Conservation (phyloP, 2,797 vertebrate species). For the Adelosebastes latens region DNA sequence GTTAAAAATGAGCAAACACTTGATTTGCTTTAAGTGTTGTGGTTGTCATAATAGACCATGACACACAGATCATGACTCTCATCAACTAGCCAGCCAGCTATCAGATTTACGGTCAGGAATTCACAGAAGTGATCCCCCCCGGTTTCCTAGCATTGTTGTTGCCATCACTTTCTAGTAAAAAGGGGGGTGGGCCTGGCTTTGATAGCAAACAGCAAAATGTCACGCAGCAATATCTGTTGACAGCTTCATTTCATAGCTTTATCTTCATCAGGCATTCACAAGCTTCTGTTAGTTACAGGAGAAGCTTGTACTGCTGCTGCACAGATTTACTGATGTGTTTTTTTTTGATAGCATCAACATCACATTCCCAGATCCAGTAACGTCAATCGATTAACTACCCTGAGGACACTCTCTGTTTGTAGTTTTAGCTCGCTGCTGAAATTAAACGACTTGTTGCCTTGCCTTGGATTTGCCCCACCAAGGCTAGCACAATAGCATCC, state of each 20-base stretch:
- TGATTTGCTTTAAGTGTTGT: not conserved
- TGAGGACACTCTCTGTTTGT: not conserved
- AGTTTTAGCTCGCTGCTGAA: not conserved
- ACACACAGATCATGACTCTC: not conserved
- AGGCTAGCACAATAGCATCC: not conserved
- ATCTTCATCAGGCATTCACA: not conserved
- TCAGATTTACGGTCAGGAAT: slow-evolving; percentile 61
- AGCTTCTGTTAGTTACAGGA: not conserved
- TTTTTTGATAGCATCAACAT: not conserved
- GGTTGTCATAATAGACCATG: not conserved
- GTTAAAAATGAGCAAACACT: not conserved
- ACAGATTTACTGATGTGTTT: not conserved
- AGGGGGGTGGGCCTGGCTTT: slow-evolving; percentile 39
- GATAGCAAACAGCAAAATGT: slow-evolving; percentile 25
- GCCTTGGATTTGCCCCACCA: not conserved
- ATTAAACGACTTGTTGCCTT: not conserved
- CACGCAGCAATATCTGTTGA: not conserved
- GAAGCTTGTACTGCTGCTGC: not conserved
- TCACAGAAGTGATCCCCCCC: slow-evolving; percentile 62
- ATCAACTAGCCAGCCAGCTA: slow-evolving; percentile 4
- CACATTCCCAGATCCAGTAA: not conserved
- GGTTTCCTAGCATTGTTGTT: slow-evolving; percentile 73
- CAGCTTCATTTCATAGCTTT: not conserved
- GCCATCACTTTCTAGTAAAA: slow-evolving; percentile 61
- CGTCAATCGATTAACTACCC: not conserved